Conservation (phyloP, 1,140 invertebrate genomes). For the Eumeta japonica region DNA sequence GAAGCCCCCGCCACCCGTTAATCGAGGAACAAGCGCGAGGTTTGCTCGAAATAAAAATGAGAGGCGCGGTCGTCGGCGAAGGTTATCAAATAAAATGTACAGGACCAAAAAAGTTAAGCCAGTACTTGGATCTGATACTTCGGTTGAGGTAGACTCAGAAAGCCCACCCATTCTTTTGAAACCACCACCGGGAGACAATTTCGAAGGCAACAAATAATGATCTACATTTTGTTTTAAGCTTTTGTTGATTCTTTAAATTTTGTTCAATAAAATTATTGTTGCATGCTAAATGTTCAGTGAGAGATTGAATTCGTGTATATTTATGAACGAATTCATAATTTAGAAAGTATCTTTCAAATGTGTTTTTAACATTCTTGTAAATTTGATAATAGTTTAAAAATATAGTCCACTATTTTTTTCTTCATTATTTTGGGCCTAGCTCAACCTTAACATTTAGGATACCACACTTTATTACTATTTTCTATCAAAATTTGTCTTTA, state of each 20-base stretch:
- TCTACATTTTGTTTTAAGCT: too few species aligned
- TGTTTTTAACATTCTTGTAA: too few species aligned
- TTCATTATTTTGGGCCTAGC: too few species aligned
- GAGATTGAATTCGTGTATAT: too few species aligned
- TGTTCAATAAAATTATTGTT: neutral
- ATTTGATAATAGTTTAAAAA: too few species aligned
- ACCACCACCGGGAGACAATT: slow-evolving; percentile 18
- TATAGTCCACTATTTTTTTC: too few species aligned
- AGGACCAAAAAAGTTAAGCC: slow-evolving; percentile 37
- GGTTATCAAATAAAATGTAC: slow-evolving; percentile 28
- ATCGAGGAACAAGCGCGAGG: slow-evolving; percentile 20
- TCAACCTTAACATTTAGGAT: too few species aligned
- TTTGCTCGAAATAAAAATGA: slow-evolving; percentile 24
- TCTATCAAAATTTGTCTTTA: too few species aligned
- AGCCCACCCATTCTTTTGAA: slow-evolving; percentile 20
- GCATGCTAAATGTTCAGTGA: neutral
- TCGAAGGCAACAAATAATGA: slow-evolving; percentile 8
- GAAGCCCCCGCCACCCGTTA: slow-evolving; percentile 38
- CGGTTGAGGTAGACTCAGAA: slow-evolving; percentile 15
- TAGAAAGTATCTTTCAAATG: too few species aligned
- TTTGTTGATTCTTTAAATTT: neutral
- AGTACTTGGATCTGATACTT: slow-evolving; percentile 30
- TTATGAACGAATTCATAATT: too few species aligned
- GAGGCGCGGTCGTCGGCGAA: slow-evolving; percentile 28
- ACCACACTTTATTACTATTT: too few species aligned